A percentile compares a stretch with the other conserved stretches of the same genome.
phyloP scores from a whole-genome alignment of 1,140 invertebrate species.

The Diachasmimorpha longicaudata region DNA sequence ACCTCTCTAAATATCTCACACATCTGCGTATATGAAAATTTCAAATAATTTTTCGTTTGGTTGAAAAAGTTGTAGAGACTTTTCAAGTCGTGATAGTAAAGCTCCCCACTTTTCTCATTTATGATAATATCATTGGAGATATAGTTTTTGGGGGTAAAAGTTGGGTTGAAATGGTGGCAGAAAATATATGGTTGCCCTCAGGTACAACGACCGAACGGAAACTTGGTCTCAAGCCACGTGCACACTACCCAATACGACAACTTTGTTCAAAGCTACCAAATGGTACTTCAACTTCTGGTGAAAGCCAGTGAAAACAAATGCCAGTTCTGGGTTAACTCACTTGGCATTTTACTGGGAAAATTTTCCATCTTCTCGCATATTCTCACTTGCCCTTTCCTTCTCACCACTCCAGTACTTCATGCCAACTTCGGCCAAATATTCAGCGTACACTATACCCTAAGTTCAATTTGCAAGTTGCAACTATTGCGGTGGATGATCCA shows the following conservation, averaged over 20 bases:
- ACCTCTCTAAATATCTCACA: background rate
- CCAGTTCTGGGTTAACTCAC: background rate
- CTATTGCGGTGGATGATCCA: constrained; percentile 53
- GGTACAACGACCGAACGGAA: background rate
- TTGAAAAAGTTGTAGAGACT: background rate
- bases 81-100: background rate
- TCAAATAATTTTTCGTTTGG: background rate
- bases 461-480: constrained; percentile 40
- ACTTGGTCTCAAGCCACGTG: constrained; percentile 12
- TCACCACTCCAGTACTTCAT: background rate
- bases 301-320: constrained; percentile 3
- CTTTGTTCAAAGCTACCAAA: constrained; percentile 45
- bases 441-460: constrained; percentile 26
- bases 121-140: background rate
- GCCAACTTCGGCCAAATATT: constrained; percentile 11
- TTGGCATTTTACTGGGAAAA: constrained; percentile 6
- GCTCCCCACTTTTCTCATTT: background rate
- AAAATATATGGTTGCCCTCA: background rate
- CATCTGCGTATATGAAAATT: background rate
- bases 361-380: constrained; percentile 16
- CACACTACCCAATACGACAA: constrained; percentile 40
- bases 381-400: background rate
- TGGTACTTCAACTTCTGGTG: constrained; percentile 34
- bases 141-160: background rate
- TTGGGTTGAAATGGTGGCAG: background rate